These are phyloP conservation scores for Chanos chanos DNA, from an alignment of 2,797 vertebrate genomes.

Conservation along the genomic window DNA sequence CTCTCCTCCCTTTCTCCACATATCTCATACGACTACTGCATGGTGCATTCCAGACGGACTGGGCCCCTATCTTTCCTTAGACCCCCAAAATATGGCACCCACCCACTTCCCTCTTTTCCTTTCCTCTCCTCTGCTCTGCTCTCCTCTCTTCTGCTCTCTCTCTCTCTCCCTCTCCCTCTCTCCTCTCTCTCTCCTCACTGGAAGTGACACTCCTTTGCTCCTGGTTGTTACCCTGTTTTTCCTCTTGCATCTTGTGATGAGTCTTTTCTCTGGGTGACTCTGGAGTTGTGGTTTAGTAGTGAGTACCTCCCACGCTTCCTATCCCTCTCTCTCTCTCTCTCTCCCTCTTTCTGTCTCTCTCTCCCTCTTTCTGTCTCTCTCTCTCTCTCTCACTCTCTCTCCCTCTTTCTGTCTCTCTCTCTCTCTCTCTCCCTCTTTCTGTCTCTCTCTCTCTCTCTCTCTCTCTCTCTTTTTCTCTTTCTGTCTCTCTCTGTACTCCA, in stretches of 20 bases:
- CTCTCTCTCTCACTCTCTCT: background rate
- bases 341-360: no score
- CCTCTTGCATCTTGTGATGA: constrained; percentile 64
- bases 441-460: background rate
- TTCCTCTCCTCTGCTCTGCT: background rate
- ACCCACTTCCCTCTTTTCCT: constrained; percentile 31
- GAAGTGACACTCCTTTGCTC: constrained; percentile 7
- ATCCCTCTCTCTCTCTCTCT: no score
- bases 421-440: constrained; percentile 40
- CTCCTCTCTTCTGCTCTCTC: constrained; percentile 18
- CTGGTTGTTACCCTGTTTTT: constrained; percentile 60
- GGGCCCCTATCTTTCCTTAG: constrained; percentile 50
- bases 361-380: background rate
- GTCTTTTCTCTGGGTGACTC: constrained; percentile 58
- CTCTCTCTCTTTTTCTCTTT: constrained; percentile 18
- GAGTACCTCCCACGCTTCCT: constrained; percentile 39
- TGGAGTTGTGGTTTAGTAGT: constrained; percentile 56
- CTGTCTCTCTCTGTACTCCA: no score
- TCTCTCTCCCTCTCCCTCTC: constrained; percentile 11
- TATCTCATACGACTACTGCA: constrained; percentile 68
- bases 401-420: constrained; percentile 48
- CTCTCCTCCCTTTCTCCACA: constrained; percentile 37
- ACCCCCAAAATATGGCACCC: constrained; percentile 53
- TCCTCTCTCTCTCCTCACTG: constrained; percentile 11
- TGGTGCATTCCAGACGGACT: constrained; percentile 77